Base-by-base conservation (phyloP, 2,797 vertebrate species). In the Adelosebastes latens region DNA sequence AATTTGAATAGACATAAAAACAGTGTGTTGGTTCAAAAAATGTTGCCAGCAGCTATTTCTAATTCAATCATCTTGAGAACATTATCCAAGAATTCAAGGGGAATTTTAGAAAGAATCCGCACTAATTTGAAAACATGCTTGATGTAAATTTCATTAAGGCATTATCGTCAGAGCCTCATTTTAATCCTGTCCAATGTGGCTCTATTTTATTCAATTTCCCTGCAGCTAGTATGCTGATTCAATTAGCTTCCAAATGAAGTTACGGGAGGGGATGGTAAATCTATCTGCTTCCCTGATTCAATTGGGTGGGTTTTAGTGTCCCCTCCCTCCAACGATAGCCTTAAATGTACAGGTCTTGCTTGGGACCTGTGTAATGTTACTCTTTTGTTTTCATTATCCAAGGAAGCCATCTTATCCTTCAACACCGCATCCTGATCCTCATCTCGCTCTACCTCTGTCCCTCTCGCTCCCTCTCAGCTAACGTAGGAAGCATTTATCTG, bases 191-290 rank as follows among this genome's bases (percentile, higher is more conserved):
- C 81, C 86, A 88, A 87, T 82, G 74, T 53, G 49, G 78, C 84
- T 83, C 74, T 82, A 52, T 93, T 92, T 90, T 87, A 83, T 90
- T 93, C 80, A 66, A 24, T 91, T 91, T 90, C 89, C 93, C 84
- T 74, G 82, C 87, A 94, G 93, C 92, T 82, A 88, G 69, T 82
- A 76, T 72, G 68, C 88, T 90, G 88, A 96, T 94, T 94, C 72
- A 90, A 92, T 95, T 95, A 93, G 80, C 75, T 81, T 73, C 79
- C 79, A 91, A 95, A 94, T 94, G 63, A 91, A 92, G 93, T 92
- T 93, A 93, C 72, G 68, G 83, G 83, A 84, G 84, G 81, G 84
- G 84, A 92, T 46, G 75, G 74, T 88, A 88, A 88, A 92, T 91
- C 89, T 91, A 90, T 93, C 91, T 90, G 90, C 87, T 80, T 86